These are phyloP conservation scores for Cynaeus angustus DNA, from an alignment of 2,888 invertebrate genomes.

Conservation along the genomic window DNA sequence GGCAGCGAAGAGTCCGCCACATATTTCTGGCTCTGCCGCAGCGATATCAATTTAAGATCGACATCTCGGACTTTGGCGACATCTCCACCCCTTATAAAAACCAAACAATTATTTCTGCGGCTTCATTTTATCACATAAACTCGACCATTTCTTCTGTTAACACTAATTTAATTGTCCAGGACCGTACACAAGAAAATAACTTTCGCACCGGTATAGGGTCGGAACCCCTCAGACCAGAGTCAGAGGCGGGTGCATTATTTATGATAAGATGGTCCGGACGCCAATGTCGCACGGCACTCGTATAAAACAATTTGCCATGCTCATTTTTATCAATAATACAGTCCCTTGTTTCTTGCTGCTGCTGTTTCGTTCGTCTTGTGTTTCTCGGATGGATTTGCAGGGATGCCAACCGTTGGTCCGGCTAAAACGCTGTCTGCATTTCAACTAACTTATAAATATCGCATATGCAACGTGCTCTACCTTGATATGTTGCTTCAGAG, in stretches of 20 bases:
- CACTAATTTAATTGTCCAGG: constrained; percentile 18
- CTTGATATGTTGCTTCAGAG: constrained; percentile 30
- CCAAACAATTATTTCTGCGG: constrained; percentile 10
- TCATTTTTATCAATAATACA: constrained; percentile 71
- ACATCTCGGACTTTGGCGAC: constrained; percentile 44
- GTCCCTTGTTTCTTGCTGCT: constrained; percentile 62
- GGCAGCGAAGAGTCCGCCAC: constrained; percentile 47
- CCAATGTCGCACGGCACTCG: constrained; percentile 67
- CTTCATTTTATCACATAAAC: not conserved
- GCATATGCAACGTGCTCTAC: constrained; percentile 36
- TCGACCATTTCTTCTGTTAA: not conserved
- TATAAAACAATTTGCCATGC: constrained; percentile 70
- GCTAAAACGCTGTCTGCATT: constrained; percentile 60
- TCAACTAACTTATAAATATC: constrained; percentile 59
- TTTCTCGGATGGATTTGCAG: constrained; percentile 57
- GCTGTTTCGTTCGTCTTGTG: constrained; percentile 38
- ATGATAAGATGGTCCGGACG: constrained; percentile 64
- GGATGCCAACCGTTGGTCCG: constrained; percentile 48
- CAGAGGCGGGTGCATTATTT: constrained; percentile 64
- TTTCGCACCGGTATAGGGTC: not conserved
- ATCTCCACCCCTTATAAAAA: constrained; percentile 3
- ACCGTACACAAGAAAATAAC: constrained; percentile 4
- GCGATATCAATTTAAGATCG: constrained; percentile 57
- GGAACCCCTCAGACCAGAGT: constrained; percentile 7
- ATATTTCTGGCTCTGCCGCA: constrained; percentile 46